Percentiles rank a stretch among this genome's conserved stretches.
These are phyloP conservation scores for Lerema accius DNA, from an alignment of 1,140 invertebrate species.

Conservation along the genomic window DNA sequence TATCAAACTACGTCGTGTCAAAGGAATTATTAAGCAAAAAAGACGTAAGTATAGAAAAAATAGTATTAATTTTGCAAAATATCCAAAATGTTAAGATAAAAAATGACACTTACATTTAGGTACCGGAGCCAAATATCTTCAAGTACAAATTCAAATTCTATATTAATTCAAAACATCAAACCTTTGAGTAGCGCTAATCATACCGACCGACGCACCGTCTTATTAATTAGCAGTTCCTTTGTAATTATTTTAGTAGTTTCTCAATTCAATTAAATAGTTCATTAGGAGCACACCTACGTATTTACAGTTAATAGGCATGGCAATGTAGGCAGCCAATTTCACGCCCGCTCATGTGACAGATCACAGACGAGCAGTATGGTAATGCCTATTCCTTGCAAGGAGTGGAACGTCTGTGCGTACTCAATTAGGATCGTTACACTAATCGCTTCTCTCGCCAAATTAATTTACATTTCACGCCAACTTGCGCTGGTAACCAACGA, in stretches of 20 bases:
- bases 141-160: too few species aligned
- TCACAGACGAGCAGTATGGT: slow-evolving; percentile 35
- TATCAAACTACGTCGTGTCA: too few species aligned
- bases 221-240: not conserved
- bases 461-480: slow-evolving; percentile 33
- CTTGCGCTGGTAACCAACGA: slow-evolving; percentile 18
- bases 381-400: slow-evolving; percentile 38
- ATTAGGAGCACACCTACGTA: slow-evolving; percentile 19
- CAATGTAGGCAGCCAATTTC: slow-evolving; percentile 40
- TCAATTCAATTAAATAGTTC: slow-evolving; percentile 18
- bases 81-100: too few species aligned
- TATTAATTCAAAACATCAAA: too few species aligned
- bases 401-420: slow-evolving; percentile 34
- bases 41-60: too few species aligned
- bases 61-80: too few species aligned
- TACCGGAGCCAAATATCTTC: too few species aligned
- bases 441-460: slow-evolving; percentile 40
- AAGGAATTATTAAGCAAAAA: too few species aligned
- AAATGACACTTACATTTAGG: too few species aligned
- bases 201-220: too few species aligned
- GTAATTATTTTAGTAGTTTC: not conserved
- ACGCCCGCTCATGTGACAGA: slow-evolving; percentile 41
- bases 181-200: too few species aligned
- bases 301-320: slow-evolving; percentile 17
- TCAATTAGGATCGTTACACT: slow-evolving; percentile 45